Evolutionary conservation across 2,888 invertebrate species (phyloP).

Genomic region (Lomographa bimaculata): DNA sequence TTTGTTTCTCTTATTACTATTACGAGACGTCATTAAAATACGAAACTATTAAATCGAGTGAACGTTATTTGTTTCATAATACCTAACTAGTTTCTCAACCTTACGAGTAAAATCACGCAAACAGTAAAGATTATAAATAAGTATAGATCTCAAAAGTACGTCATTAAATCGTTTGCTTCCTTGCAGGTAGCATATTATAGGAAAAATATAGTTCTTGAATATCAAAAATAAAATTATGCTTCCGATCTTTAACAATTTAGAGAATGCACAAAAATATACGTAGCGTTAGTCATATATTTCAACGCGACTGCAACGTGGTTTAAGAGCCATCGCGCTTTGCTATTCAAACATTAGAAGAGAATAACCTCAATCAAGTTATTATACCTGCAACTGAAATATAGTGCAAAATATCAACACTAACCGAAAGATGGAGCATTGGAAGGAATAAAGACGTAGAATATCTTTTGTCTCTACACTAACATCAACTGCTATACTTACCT

Average conservation of each 20-base stretch:
- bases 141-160: conserved; percentile 73
- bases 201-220: conserved; percentile 77
- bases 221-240: conserved; percentile 78
- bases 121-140: conserved; percentile 61
- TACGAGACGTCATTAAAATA: conserved; percentile 22
- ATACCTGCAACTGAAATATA: conserved; percentile 8
- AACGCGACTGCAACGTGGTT: conserved; percentile 43
- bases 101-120: conserved; percentile 65
- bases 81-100: conserved; percentile 55
- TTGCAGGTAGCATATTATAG: conserved; percentile 68
- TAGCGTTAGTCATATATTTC: conserved; percentile 48
- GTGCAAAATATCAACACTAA: conserved; percentile 12
- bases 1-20: conserved; percentile 17
- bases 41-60: conserved; percentile 47
- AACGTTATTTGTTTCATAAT: conserved; percentile 45
- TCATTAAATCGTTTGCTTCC: conserved; percentile 63
- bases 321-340: conserved; percentile 33
- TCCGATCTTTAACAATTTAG: conserved; percentile 56
- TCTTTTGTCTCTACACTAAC: conserved; percentile 16
- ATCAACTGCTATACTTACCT: conserved; percentile 13
- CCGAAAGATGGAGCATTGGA: conserved; percentile 16
- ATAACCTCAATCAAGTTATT: conserved; percentile 5
- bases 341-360: conserved; percentile 5
- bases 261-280: conserved; percentile 59
- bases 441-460: conserved; percentile 22